phyloP scores from a whole-genome alignment of 2,113 vertebrate genomes.

The Alosa alosa region DNA sequence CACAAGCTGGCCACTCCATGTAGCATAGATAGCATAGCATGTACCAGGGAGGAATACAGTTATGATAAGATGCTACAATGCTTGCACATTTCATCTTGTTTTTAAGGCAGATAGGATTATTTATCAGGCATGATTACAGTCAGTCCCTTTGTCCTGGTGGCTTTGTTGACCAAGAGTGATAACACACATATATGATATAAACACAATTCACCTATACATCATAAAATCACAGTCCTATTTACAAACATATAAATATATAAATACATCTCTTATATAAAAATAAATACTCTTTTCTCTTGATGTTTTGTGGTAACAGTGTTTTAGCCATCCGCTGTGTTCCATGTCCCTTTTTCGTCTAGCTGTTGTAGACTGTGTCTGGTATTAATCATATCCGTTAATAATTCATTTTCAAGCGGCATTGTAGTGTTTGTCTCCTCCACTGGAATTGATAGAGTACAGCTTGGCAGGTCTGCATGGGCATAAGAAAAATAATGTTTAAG shows the following conservation, averaged over 20 bases:
- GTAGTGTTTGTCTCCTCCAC: slow-evolving; percentile 73
- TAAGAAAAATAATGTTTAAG: not conserved
- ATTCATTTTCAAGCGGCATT: slow-evolving; percentile 66
- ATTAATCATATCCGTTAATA: slow-evolving; percentile 63
- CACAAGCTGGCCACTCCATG: not conserved
- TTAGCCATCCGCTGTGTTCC: slow-evolving; percentile 51
- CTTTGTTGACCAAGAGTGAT: slow-evolving; percentile 33
- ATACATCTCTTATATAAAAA: slow-evolving; percentile 97
- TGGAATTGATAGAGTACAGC: slow-evolving; percentile 75
- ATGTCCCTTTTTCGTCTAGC: slow-evolving; percentile 46
- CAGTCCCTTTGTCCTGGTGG: slow-evolving; percentile 48
- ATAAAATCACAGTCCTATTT: slow-evolving; percentile 86
- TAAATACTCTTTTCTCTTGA: slow-evolving; percentile 82
- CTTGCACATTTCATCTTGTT: slow-evolving; percentile 16
- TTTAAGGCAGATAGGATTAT: slow-evolving; percentile 18
- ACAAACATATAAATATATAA: slow-evolving; percentile 99
- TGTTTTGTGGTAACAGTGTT: slow-evolving; percentile 52
- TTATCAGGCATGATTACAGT: slow-evolving; percentile 29
- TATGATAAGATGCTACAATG: not conserved
- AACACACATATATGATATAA: slow-evolving; percentile 67
- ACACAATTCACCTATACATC: slow-evolving; percentile 77
- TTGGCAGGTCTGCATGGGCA: slow-evolving; percentile 48
- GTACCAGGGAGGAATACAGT: not conserved
- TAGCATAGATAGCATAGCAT: not conserved
- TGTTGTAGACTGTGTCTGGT: slow-evolving; percentile 51